Percentiles rank a stretch among this genome's conserved stretches.
Evolutionary conservation across 2,888 invertebrate species (phyloP).

Genomic region (Ennomos fuscantarius): DNA sequence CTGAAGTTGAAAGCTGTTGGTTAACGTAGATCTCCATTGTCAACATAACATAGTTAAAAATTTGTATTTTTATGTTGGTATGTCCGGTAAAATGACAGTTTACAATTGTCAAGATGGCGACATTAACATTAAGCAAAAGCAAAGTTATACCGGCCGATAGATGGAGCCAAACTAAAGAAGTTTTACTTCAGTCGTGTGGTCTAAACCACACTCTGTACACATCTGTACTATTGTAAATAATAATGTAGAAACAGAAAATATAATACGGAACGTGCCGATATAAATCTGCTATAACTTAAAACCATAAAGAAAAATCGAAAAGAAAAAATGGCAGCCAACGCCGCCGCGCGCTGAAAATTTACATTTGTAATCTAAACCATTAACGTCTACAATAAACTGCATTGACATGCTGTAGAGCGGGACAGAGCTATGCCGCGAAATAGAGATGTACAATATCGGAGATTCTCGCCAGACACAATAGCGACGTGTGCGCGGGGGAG

Average conservation of each 20-base stretch:
- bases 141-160: no score
- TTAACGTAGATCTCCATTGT: no score
- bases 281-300: slow-evolving; percentile 72
- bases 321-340: slow-evolving; percentile 76
- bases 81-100: no score
- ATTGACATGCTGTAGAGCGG: slow-evolving; percentile 73
- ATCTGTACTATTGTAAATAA: not conserved
- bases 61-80: no score
- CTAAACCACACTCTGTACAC: no score
- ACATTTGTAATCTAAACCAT: slow-evolving; percentile 84
- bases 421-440: slow-evolving; percentile 66
- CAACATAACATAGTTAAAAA: no score
- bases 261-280: slow-evolving; percentile 42
- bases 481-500: slow-evolving; percentile 75
- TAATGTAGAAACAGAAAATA: slow-evolving; percentile 43
- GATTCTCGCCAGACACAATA: slow-evolving; percentile 79
- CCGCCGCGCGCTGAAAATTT: slow-evolving; percentile 81
- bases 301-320: slow-evolving; percentile 74
- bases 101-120: no score
- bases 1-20: no score
- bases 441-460: slow-evolving; percentile 56
- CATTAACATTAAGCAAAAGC: no score
- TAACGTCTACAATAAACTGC: slow-evolving; percentile 84
- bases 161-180: no score
- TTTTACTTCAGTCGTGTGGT: no score